Evolutionary conservation across 2,888 invertebrate genomes (phyloP), one percentile per base, ranked within the genome.

Genomic region (Melanotus villosus): DNA sequence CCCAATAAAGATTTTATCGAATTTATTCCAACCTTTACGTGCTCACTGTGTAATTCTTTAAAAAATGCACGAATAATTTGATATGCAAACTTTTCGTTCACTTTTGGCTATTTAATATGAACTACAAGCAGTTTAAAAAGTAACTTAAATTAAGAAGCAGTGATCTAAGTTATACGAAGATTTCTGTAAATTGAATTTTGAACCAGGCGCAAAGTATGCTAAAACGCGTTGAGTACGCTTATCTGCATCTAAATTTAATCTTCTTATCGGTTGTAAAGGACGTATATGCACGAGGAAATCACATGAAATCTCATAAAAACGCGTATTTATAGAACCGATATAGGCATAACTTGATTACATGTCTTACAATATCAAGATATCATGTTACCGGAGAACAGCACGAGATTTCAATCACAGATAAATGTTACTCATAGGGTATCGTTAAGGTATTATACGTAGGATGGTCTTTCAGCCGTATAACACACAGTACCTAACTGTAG

Each of bases 321-420:
- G 71, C 30, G 38, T 72, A 71, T 74, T 74, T 74, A 74, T 71
- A 64, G 71, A 65, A 54, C 64, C 65, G 70, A 66, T 70, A 68
- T 69, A 63, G 71, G 64, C 67, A 72, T 74, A 74, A 72, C 65
- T 73, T 71, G 74, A 74, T 74, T 74, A 71, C 62, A 74, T 69
- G 72, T 72, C 72, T 71, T 57, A 60, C 65, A 71, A 72, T 75
- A 75, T 75, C 75, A 72, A 72, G 75, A 76, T 76, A 76, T 76
- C 75, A 75, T 73, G 75, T 76, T 75, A 75, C 75, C 65, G 72
- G 72, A 73, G 72, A 75, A 74, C 72, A 73, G 75, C 73, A 72
- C 62, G 68, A 72, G 76, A 76, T 76, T 75, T 75, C 76, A 76
- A 76, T 76, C 76, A 75, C 72, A 70, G 76, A 76, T 76, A 76